phyloP scores from a whole-genome alignment of 2,113 vertebrate species.

The Lipotes vexillifer region DNA sequence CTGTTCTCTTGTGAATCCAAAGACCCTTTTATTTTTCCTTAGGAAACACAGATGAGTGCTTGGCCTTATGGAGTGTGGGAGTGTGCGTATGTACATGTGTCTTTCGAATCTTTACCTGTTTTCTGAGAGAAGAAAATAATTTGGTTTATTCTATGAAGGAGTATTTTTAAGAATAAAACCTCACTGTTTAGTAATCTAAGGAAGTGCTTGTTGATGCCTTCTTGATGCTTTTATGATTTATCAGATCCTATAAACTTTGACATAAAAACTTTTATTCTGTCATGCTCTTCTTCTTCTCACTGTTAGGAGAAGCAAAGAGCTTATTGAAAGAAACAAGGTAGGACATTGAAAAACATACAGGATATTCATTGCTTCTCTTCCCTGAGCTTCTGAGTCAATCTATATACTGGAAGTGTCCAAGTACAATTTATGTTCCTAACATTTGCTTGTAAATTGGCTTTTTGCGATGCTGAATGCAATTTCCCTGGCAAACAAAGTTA shows the following conservation, averaged over 20 bases:
- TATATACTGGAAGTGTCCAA: neutral
- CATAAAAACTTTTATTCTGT: neutral
- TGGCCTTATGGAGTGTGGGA: neutral
- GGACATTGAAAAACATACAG: neutral
- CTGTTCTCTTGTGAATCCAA: neutral
- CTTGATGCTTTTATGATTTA: neutral
- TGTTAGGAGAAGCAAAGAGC: neutral
- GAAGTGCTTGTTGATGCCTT: neutral
- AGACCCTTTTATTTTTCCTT: neutral
- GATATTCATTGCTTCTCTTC: neutral
- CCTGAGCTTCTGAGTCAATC: neutral
- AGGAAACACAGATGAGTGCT: neutral
- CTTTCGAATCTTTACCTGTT: neutral
- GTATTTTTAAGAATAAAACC: neutral
- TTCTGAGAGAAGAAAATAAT: neutral
- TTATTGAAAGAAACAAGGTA: neutral
- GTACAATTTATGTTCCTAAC: conserved; percentile 32
- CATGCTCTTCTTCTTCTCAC: neutral
- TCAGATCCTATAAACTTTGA: neutral
- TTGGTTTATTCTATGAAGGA: neutral
- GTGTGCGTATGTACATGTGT: neutral
- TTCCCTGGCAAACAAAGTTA: conserved; percentile 13
- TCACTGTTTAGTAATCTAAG: neutral
- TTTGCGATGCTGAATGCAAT: neutral
- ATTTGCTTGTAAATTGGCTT: conserved; percentile 42